phyloP scores from a whole-genome alignment of 2,797 vertebrate genomes.

The Bovichtus variegatus region DNA sequence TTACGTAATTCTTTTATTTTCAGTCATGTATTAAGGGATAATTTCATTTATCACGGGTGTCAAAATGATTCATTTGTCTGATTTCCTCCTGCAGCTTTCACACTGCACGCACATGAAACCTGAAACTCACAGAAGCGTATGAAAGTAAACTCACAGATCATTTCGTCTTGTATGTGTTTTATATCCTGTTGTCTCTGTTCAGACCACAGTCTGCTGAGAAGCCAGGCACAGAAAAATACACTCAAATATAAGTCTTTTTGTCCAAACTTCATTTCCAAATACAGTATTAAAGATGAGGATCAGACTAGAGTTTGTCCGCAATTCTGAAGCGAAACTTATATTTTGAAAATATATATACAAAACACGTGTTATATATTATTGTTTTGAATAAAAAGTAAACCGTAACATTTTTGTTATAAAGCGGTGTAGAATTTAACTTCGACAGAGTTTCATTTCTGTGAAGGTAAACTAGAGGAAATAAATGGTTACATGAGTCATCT shows the following conservation, averaged over 20 bases:
- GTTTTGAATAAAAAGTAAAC: too few species aligned
- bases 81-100: too few species aligned
- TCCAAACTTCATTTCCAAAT: not conserved
- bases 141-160: not conserved
- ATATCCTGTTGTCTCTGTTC: not conserved
- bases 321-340: not conserved
- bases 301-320: not conserved
- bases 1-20: not conserved
- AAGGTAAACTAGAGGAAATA: not conserved
- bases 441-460: not conserved
- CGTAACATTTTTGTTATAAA: too few species aligned
- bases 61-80: too few species aligned
- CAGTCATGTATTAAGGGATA: not conserved
- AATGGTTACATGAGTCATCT: not conserved
- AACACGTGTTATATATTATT: not conserved
- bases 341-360: not conserved
- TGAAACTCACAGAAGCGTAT: not conserved
- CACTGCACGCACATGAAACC: too few species aligned
- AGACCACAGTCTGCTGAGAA: slow-evolving; percentile 11
- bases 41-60: not conserved
- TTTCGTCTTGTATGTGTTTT: not conserved
- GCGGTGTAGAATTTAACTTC: too few species aligned
- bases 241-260: not conserved
- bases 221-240: not conserved
- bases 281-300: too few species aligned